Evolutionary conservation across 2,797 vertebrate species (phyloP).

Genomic region (Emydoidea blandingii): DNA sequence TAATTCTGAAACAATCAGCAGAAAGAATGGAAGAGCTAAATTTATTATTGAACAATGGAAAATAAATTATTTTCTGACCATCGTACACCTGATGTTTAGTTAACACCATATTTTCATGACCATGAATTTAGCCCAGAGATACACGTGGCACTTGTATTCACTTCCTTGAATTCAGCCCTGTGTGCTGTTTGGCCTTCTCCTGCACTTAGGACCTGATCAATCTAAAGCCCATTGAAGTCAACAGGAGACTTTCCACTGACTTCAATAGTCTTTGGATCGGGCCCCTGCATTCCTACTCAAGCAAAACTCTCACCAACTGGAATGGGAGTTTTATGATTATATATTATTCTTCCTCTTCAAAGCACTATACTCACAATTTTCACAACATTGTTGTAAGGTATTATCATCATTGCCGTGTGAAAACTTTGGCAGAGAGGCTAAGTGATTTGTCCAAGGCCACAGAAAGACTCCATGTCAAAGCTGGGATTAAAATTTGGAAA

Average conservation of each 20-base stretch:
- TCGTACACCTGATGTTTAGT: not conserved
- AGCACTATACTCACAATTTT: not conserved
- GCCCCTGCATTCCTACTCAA: not conserved
- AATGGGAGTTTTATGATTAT: not conserved
- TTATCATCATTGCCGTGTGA: rapidly evolving
- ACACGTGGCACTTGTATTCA: rapidly evolving
- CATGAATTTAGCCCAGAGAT: rapidly evolving
- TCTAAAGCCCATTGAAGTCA: not conserved
- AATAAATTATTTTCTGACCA: not conserved
- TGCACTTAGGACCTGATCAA: not conserved
- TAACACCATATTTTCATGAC: not conserved
- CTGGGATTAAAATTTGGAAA: not conserved
- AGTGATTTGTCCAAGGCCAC: not conserved
- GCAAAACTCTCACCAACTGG: not conserved
- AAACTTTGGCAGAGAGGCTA: not conserved
- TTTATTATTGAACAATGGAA: conserved; percentile 4
- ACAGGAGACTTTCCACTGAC: not conserved
- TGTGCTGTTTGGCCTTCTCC: not conserved
- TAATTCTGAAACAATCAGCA: conserved; percentile 88
- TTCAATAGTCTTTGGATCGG: not conserved
- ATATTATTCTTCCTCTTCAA: not conserved
- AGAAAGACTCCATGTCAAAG: not conserved
- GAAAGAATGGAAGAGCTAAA: conserved; percentile 42
- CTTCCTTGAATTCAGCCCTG: not conserved
- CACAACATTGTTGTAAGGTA: not conserved